Conservation (phyloP, 1,140 invertebrate species). For the Portunus trituberculatus region DNA sequence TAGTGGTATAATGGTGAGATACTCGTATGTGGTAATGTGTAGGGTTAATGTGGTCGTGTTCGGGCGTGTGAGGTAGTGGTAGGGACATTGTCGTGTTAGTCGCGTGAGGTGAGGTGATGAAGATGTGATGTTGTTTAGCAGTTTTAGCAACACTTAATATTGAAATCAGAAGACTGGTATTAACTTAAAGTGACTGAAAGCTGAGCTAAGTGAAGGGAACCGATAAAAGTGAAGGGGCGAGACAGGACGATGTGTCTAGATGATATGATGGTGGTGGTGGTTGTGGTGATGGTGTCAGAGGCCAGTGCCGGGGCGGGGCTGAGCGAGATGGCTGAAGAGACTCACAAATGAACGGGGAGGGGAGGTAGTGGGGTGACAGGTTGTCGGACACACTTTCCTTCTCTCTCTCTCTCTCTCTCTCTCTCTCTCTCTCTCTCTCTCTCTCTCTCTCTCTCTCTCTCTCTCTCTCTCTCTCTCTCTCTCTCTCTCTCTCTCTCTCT, state of each 20-base stretch:
- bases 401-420: slow-evolving; percentile 22
- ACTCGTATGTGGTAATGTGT: not conserved
- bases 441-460: slow-evolving; percentile 9
- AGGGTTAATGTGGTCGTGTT: too few species aligned
- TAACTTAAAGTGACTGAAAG: too few species aligned
- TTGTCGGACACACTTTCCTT: not conserved
- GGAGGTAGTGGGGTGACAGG: too few species aligned
- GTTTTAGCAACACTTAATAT: not conserved
- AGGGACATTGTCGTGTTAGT: not conserved
- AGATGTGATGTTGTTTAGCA: not conserved
- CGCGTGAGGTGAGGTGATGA: too few species aligned
- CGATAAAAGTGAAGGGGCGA: not conserved
- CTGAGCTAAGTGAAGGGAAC: not conserved
- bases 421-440: slow-evolving; percentile 12
- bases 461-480: slow-evolving; percentile 53
- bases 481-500: slow-evolving; percentile 36
- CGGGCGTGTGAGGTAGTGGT: not conserved
- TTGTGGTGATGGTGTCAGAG: not conserved
- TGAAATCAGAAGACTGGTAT: too few species aligned
- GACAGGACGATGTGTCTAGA: not conserved
- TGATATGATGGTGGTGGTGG: not conserved
- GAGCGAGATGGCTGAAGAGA: not conserved
- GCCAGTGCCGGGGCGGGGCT: not conserved
- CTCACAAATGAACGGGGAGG: not conserved
- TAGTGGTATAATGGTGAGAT: too few species aligned